Conservation (phyloP, 2,888 invertebrate species). For the Cephonodes hylas region DNA sequence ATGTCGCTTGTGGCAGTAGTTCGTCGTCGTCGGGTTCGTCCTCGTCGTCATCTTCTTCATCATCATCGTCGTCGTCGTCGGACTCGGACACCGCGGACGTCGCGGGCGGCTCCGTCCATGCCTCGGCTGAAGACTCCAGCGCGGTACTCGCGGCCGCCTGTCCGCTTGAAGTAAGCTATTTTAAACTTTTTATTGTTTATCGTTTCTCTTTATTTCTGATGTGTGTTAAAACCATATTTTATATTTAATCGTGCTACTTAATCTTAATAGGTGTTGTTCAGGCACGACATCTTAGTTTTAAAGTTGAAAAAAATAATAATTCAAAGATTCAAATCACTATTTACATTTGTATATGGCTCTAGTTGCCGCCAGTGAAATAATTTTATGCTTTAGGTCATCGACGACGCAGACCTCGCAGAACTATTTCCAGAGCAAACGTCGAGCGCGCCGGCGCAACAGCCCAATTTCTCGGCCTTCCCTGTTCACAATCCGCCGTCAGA, state of each 20-base stretch:
- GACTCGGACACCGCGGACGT: constrained; percentile 73
- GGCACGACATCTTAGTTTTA: not conserved
- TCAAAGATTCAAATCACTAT: not conserved
- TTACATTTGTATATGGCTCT: constrained; percentile 14
- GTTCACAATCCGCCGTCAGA: constrained; percentile 64
- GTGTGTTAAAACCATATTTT: not conserved
- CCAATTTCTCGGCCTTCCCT: constrained; percentile 80
- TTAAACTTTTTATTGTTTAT: not conserved
- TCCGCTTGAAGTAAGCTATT: constrained; percentile 72
- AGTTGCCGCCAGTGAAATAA: not conserved
- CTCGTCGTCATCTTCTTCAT: constrained; percentile 69
- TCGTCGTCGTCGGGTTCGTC: constrained; percentile 70
- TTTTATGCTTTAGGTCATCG: constrained; percentile 82
- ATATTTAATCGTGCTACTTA: not conserved
- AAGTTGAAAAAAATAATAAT: not conserved
- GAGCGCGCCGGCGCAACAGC: constrained; percentile 80
- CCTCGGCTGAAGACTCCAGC: constrained; percentile 76
- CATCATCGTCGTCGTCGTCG: constrained; percentile 72
- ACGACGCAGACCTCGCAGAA: constrained; percentile 89
- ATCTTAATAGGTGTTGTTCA: not conserved
- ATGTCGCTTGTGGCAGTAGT: constrained; percentile 66
- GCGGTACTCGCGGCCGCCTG: constrained; percentile 80
- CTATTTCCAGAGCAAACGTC: constrained; percentile 87
- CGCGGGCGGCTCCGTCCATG: constrained; percentile 62
- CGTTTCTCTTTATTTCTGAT: not conserved